A percentile compares a stretch with the other conserved stretches of the same genome.
Evolutionary conservation across 2,888 invertebrate species (phyloP).

Genomic region (Vesta saturnalis): DNA sequence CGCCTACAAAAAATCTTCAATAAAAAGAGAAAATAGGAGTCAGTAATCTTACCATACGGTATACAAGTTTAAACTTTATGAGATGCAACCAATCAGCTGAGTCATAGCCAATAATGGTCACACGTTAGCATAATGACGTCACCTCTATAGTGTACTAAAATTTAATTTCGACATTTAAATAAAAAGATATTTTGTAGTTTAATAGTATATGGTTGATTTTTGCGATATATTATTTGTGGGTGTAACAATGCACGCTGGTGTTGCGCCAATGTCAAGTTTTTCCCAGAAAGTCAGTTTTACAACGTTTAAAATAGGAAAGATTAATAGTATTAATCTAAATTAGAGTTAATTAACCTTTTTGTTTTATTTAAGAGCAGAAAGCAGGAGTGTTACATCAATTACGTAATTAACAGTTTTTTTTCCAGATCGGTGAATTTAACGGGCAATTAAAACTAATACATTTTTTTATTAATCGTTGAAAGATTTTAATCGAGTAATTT

Average conservation of each 20-base stretch:
- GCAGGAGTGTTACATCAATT: neutral
- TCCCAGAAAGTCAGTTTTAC: conserved; percentile 42
- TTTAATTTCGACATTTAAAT: too few species aligned
- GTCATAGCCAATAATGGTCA: neutral
- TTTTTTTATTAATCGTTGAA: neutral
- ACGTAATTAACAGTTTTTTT: neutral
- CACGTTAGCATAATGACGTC: neutral
- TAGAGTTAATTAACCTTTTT: neutral
- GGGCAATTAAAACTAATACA: neutral
- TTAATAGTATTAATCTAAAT: neutral
- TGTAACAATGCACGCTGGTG: conserved; percentile 42
- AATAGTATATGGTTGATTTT: too few species aligned
- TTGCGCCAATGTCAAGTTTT: conserved; percentile 40
- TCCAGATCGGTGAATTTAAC: neutral
- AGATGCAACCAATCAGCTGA: neutral
- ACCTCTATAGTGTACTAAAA: too few species aligned
- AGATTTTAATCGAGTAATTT: conserved; percentile 5
- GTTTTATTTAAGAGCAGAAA: neutral
- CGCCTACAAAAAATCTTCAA: too few species aligned
- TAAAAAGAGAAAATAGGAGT: neutral
- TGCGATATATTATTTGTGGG: too few species aligned
- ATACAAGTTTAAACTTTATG: neutral
- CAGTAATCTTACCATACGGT: neutral
- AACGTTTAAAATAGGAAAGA: conserved; percentile 22
- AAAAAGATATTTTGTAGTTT: too few species aligned